These are phyloP conservation scores for Drosophila heteroneura DNA, from an alignment of 2,888 invertebrate species.

Conservation along the genomic window DNA sequence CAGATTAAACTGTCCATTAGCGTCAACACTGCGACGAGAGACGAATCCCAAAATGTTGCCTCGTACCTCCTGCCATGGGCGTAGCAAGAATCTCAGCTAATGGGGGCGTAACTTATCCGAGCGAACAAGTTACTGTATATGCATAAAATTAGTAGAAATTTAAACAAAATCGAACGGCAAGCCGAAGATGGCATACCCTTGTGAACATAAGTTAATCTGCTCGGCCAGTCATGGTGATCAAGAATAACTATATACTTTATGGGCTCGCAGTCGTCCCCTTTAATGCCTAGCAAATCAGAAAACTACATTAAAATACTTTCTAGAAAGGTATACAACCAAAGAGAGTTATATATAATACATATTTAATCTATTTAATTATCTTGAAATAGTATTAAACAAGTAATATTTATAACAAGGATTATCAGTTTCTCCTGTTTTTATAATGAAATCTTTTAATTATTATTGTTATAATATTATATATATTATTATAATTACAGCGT, in stretches of 20 bases:
- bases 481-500: neutral
- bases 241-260: neutral
- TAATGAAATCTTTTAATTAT: neutral
- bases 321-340: neutral
- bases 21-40: constrained; percentile 63
- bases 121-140: neutral
- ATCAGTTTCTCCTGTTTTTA: neutral
- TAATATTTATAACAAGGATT: neutral
- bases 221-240: neutral
- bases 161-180: no score
- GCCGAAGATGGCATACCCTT: neutral
- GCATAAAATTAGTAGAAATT: no score
- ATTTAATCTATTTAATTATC: neutral
- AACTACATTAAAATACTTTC: neutral
- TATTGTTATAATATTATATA: neutral
- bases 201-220: neutral
- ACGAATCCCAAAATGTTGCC: constrained; percentile 36
- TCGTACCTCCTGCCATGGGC: neutral
- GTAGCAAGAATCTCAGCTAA: neutral
- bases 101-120: neutral
- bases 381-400: neutral
- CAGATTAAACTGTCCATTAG: constrained; percentile 81
- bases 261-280: no score
- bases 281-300: no score
- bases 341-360: neutral